Base-by-base conservation (phyloP, 2,113 vertebrate genomes). In the Alectura lathami region DNA sequence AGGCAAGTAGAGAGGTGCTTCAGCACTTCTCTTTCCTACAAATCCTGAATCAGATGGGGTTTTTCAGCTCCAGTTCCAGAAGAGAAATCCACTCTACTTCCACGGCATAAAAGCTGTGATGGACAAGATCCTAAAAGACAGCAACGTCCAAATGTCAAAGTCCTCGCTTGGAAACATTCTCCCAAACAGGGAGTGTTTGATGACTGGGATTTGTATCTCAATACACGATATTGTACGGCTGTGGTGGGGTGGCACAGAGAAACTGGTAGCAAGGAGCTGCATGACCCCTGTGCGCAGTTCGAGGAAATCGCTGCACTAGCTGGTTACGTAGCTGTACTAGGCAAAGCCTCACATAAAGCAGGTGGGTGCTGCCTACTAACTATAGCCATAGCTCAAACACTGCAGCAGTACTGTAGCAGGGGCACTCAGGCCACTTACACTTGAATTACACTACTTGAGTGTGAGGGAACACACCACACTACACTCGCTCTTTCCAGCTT, bases 1-100 rank as follows among this genome's bases (percentile, higher is more conserved):
- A 94, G 91, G 96, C 89, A 96, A 93, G 48, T 57, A 69, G 51
- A 84, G 8, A 53, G 66, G 89, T 0, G n/a, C 89, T 68, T 57
- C 74, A 80, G 57, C 53, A 66, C 57, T 75, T 23, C 83, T 76
- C 53, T 30, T 79, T 11, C 34, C 50, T 0, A 9, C 8, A 9
- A 48, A 75, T 30, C 34, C 76, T 86, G 17, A 14, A 72, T 8
- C 75, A 38, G 27, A n/a, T 24, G 16, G 66, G 60, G 51, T 72
- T 48, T n/a, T 36, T 17, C 50, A 14, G 36, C 67, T 83, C 56
- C 30, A 21, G 1, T 0, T 6, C 45, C 77, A 66, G 47, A 36
- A 48, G 20, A 62, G 30, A n/a, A 51, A 22, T 5, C 75, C 22
- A 68, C 2, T 59, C 17, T 15, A 34, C 47, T 77, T 67, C 53